phyloP scores from a whole-genome alignment of 2,113 vertebrate genomes.

The Petromus typicus region DNA sequence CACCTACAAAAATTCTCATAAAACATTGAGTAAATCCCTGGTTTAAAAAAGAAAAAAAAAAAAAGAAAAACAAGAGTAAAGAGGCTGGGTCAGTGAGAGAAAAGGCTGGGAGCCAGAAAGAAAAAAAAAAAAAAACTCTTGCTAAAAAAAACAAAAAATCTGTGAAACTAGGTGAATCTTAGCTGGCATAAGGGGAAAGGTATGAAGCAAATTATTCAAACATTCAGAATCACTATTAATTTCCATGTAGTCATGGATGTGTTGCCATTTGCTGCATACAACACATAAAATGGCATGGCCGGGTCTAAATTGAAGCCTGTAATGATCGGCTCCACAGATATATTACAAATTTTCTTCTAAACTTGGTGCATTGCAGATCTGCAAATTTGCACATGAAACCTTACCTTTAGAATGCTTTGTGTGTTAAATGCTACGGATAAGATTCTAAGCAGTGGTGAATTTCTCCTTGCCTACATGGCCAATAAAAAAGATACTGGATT shows the following conservation, averaged over 20 bases:
- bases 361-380: not conserved
- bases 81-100: not conserved
- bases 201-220: conserved; percentile 25
- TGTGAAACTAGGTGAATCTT: not conserved
- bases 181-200: not conserved
- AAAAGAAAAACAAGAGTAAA: not conserved
- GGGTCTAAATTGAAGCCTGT: not conserved
- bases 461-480: conserved; percentile 12
- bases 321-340: not conserved
- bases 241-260: not conserved
- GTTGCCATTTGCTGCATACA: not conserved
- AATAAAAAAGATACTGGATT: conserved; percentile 29
- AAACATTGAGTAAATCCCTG: not conserved
- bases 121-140: not conserved
- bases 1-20: not conserved
- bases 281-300: not conserved
- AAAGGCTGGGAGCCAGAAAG: not conserved
- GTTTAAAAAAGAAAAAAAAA: not conserved
- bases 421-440: conserved; percentile 11
- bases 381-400: not conserved
- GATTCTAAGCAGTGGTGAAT: not conserved
- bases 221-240: not conserved
- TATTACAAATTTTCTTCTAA: conserved; percentile 19
- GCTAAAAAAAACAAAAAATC: not conserved
- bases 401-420: conserved; percentile 31